Base-by-base conservation (phyloP, 2,113 vertebrate species). In the Etia nguti region DNA sequence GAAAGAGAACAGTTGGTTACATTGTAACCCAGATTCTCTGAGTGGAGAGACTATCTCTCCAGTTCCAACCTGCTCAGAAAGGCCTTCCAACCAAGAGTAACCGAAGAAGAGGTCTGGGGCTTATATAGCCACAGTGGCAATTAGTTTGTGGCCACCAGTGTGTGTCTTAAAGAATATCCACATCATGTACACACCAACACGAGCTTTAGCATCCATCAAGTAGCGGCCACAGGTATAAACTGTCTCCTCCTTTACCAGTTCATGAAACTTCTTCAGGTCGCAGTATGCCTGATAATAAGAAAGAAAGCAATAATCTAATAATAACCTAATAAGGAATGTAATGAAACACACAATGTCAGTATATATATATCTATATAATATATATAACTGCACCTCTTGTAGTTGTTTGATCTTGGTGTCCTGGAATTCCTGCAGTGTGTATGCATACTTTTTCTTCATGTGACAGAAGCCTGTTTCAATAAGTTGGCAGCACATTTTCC, bases 401-500 rank as follows among this genome's bases (percentile, higher is more conserved):
- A 97, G 91, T 6, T 96, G 95, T 82, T 87, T 18, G 15, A 95
- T 52, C 90, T 97, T 97, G 1, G 48, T 81, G 2, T 55, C 73
- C 88, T 94, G 95, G 95, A 98, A 98, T 75, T 97, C 97, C 73
- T 93, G 52, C 80, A 98, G 92, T 6, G 96, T 96, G 89, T 97
- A 97, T 0, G 95, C 97, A 52, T 91, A 94, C 12, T 92, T 93
- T 90, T 94, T 96, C 88, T 97, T 95, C 36, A 97, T 89, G 24
- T 86, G 92, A 90, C 95, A 97, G 86, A 98, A 95, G 36, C 89
- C 86, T 82, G 96, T 94, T 80, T 95, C 96, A 79, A 93, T 93
- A 79, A 98, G 93, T 10, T 96, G 95, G 83, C 91, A 95, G 87
- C 97, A 98, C 95, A 98, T 94, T 80, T 97, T 96, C 85, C 93